A percentile compares a stretch with the other conserved stretches of the same genome.
Evolutionary conservation across 2,888 invertebrate genomes (phyloP).

Genomic region (Temnothorax ravouxi): DNA sequence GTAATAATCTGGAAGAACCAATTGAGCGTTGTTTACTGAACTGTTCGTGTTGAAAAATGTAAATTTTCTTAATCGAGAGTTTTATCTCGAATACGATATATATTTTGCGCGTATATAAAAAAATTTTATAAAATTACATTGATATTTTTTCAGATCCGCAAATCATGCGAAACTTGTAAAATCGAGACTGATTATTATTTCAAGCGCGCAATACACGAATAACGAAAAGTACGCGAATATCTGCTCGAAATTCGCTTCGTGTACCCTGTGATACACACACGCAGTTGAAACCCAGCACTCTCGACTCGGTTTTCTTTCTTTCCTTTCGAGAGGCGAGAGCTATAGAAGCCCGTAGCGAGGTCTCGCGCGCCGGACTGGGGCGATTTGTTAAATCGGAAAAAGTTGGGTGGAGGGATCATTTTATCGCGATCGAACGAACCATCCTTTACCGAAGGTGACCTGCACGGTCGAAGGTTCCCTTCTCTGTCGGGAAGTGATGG

Average conservation of each 20-base stretch:
- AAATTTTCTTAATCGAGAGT: neutral
- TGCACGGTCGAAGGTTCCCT: slow-evolving; percentile 50
- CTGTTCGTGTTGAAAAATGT: slow-evolving; percentile 12
- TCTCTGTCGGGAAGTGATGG: slow-evolving; percentile 64
- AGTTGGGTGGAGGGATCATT: slow-evolving; percentile 72
- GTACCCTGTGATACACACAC: neutral
- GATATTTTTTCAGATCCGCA: neutral
- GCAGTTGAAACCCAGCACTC: slow-evolving; percentile 7
- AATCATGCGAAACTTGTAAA: neutral
- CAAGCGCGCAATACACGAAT: neutral
- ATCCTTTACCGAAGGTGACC: slow-evolving; percentile 76
- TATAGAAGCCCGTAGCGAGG: slow-evolving; percentile 16
- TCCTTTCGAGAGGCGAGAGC: slow-evolving; percentile 47
- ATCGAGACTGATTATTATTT: slow-evolving; percentile 10
- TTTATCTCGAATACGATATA: neutral
- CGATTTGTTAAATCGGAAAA: slow-evolving; percentile 73
- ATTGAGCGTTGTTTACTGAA: slow-evolving; percentile 43
- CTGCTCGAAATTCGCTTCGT: neutral
- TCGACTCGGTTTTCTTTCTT: slow-evolving; percentile 6
- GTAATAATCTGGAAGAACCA: slow-evolving; percentile 63
- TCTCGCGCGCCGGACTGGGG: slow-evolving; percentile 45
- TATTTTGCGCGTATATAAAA: neutral
- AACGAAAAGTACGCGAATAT: neutral
- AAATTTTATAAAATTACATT: neutral
- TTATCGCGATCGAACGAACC: slow-evolving; percentile 81